phyloP scores from a whole-genome alignment of 2,888 invertebrate genomes.

The Drosophila phalerata region DNA sequence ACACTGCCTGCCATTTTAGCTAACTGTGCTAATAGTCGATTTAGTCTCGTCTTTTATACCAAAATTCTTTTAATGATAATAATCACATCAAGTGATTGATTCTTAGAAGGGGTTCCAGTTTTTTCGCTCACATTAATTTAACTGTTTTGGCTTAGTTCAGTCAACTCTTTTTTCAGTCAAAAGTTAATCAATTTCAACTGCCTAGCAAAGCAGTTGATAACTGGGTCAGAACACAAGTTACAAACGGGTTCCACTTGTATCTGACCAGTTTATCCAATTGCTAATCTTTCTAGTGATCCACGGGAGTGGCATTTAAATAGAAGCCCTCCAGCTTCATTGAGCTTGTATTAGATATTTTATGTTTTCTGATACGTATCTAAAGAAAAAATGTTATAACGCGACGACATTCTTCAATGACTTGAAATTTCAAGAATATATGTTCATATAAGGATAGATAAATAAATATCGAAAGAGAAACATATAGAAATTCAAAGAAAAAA shows the following conservation, averaged over 20 bases:
- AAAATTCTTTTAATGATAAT: constrained; percentile 34
- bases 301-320: constrained; percentile 27
- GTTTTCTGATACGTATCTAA: background rate
- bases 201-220: constrained; percentile 34
- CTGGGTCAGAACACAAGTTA: constrained; percentile 48
- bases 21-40: constrained; percentile 41
- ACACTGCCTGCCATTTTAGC: constrained; percentile 44
- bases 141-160: constrained; percentile 48
- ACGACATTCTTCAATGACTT: background rate
- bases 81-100: constrained; percentile 34
- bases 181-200: constrained; percentile 48
- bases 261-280: constrained; percentile 25
- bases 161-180: constrained; percentile 38
- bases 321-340: constrained; percentile 1
- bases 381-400: background rate
- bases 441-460: background rate
- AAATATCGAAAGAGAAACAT: background rate
- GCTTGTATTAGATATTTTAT: constrained; percentile 13
- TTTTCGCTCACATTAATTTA: constrained; percentile 18
- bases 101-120: constrained; percentile 46
- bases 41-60: constrained; percentile 53
- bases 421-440: background rate
- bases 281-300: constrained; percentile 33
- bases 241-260: constrained; percentile 45
- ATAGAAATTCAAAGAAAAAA: background rate